Evolutionary conservation across 35 echinoderm and acorn worm species (phyloP).

Genomic region (Apostichopus parvimensis): DNA sequence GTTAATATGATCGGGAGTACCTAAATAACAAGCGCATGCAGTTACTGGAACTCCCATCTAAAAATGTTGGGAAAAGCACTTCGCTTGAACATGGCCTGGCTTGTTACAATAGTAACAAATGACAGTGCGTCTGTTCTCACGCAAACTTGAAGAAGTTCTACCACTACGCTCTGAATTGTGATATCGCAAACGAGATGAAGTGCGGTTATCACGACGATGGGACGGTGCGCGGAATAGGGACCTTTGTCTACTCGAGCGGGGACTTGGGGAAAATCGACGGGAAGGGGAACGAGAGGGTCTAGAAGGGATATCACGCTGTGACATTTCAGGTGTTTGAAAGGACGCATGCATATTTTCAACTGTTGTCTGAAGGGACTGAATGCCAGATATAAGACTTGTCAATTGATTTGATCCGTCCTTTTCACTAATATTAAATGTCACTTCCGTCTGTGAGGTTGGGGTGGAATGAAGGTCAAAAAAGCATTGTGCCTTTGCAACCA

Average conservation of each 20-base stretch:
- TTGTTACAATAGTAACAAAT: no score
- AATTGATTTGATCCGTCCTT: no score
- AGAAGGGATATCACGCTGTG: no score
- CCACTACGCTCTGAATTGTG: no score
- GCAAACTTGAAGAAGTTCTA: no score
- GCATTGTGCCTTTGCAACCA: neutral
- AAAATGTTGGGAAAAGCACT: no score
- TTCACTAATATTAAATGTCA: no score
- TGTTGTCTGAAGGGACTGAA: neutral
- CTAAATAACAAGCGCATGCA: neutral
- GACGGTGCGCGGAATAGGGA: neutral
- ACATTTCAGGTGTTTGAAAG: neutral
- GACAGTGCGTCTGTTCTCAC: no score
- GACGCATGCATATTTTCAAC: neutral
- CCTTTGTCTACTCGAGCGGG: neutral
- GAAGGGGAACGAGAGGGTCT: neutral
- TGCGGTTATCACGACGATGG: neutral
- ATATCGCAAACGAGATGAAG: neutral
- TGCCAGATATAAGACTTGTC: neutral
- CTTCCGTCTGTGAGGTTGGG: neutral
- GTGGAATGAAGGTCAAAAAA: neutral
- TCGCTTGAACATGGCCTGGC: no score
- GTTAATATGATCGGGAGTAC: no score
- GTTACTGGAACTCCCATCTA: neutral
- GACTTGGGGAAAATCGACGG: no score